Percentiles rank a stretch among this genome's conserved stretches.
Conservation (phyloP, 2,113 vertebrate species). For the Actenoides hombroni region DNA sequence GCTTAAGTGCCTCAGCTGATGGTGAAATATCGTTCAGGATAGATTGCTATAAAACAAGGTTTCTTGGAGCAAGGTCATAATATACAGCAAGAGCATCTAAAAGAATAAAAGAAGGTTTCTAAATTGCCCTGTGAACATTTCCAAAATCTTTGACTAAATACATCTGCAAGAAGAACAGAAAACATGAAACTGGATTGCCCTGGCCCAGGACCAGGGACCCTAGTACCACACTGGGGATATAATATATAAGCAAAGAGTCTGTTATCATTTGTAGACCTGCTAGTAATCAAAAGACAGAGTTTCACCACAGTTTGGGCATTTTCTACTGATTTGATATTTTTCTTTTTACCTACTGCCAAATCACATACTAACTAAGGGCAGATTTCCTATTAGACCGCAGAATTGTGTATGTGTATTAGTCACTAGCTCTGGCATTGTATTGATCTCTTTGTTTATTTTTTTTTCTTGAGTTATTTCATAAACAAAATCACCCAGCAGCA, state of each 20-base stretch:
- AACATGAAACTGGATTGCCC: not conserved
- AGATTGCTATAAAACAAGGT: conserved; percentile 25
- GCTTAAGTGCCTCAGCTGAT: not conserved
- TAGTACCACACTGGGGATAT: not conserved
- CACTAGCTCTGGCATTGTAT: not conserved
- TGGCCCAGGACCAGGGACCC: not conserved
- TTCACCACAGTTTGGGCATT: not conserved
- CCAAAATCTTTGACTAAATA: not conserved
- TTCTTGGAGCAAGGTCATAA: conserved; percentile 18
- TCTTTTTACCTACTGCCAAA: not conserved
- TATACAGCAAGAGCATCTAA: conserved; percentile 5
- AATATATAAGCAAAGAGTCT: not conserved
- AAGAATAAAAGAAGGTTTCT: not conserved
- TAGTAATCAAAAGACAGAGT: not conserved
- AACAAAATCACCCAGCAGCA: not conserved
- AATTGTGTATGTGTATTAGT: not conserved
- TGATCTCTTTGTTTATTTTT: not conserved
- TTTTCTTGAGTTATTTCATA: not conserved
- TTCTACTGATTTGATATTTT: not conserved
- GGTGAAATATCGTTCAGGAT: conserved; percentile 23
- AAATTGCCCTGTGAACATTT: not conserved
- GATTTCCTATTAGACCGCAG: not conserved
- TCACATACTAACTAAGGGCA: not conserved
- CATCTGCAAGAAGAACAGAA: not conserved
- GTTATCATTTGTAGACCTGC: not conserved